Evolutionary conservation across 1,140 invertebrate genomes (phyloP).

Genomic region (Scylla paramamosain): DNA sequence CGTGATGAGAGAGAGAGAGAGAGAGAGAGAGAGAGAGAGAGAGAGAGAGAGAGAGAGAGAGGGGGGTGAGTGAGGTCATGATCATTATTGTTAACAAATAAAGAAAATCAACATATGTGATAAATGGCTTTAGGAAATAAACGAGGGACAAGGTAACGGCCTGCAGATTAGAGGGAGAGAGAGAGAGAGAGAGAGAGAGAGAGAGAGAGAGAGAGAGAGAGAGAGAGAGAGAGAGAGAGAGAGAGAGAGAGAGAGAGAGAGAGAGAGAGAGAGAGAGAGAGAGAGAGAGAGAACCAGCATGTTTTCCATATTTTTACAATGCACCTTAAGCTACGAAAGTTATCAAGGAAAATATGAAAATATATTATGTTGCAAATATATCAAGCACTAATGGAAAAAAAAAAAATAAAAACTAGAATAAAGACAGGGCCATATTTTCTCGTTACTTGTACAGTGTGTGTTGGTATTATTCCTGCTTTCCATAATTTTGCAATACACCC

Average conservation of each 20-base stretch:
- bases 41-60: neutral
- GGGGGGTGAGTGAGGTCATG: too few relatives aligned
- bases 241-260: constrained; percentile 32
- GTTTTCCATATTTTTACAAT: neutral
- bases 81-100: neutral
- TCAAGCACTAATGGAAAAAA: too few relatives aligned
- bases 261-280: neutral
- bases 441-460: too few relatives aligned
- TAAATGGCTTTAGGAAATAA: neutral
- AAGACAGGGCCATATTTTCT: too few relatives aligned
- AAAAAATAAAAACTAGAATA: too few relatives aligned
- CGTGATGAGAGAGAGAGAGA: neutral
- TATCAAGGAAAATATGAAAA: too few relatives aligned
- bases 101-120: neutral
- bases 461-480: too few relatives aligned
- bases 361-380: too few relatives aligned
- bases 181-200: neutral
- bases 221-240: neutral
- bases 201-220: constrained; percentile 29
- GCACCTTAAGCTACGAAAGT: too few relatives aligned
- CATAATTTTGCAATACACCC: too few relatives aligned
- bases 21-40: constrained; percentile 25
- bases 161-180: neutral
- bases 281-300: neutral
- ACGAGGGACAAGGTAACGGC: too few relatives aligned